Evolutionary conservation across 2,888 invertebrate genomes (phyloP), one percentile per base, ranked within the genome.

Genomic region (Unio pictorum): DNA sequence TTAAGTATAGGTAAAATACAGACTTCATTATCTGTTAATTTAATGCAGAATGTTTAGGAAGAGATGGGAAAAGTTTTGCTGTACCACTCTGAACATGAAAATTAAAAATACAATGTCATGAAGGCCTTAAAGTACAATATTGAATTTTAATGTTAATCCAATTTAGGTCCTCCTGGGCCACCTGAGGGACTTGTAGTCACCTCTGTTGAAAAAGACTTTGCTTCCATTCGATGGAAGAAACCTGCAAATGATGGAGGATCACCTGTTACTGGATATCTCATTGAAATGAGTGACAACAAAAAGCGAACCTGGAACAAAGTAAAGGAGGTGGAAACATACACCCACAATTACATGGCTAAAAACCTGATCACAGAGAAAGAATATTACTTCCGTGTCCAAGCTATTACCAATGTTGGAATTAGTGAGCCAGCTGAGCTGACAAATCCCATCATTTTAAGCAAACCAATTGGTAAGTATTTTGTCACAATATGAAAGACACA

Each of bases 401-500:
- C 90, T 45, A 87, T 85, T 75, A 90, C 90, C 72, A 79, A 78
- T 60, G 80, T 81, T 60, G 87, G 87, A 28, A 68, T 79, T 63
- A 81, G 85, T 45, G 74, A 79, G 65, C 84, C 86, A 64, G 79
- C 75, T 59, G 81, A 84, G 69, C 72, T 85, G 54, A 76, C 74
- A 66, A 75, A 81, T 18, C 75, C 85, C 20, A 80, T 88, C 57
- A 73, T 82, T 28, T 84, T 86, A 54, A 79, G 84, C 69, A 85
- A 80, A 76, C 82, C 83, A 62, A 75, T 78, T 85, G 96, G 97
- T 97, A 91, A 93, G 95, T 93, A 20, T 45, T 54, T 8, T 17
- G 15, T 45, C 45, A 45, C 15, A 45, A 45, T 45, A 45, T 45
- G 45, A 45, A 45, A 45, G 4, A 66, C 30, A 8, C 20, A 2